A percentile compares a stretch with the other conserved stretches of the same genome.
Conservation (phyloP, 2,888 invertebrate genomes). For the Xylota sylvarum region DNA sequence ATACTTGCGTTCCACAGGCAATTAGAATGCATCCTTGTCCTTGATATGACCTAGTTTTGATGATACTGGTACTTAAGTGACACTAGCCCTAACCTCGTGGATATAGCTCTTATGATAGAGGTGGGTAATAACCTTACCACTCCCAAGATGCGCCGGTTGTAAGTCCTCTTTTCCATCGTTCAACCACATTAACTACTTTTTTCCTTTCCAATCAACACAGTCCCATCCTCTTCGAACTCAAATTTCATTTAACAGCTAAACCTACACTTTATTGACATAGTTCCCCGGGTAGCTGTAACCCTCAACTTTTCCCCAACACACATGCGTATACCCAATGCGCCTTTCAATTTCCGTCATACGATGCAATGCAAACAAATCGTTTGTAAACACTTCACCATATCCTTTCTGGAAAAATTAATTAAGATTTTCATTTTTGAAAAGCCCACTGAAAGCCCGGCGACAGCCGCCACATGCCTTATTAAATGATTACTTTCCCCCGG, state of each 20-base stretch:
- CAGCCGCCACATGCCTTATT: conserved; percentile 67
- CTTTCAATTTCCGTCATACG: background rate
- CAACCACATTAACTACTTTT: too few relatives aligned
- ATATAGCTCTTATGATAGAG: too few relatives aligned
- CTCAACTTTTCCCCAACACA: background rate
- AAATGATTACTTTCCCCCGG: conserved; percentile 65
- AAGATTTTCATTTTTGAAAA: conserved; percentile 55
- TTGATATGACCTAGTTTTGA: too few relatives aligned
- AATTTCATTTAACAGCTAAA: background rate
- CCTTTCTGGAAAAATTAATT: conserved; percentile 62
- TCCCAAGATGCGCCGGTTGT: too few relatives aligned
- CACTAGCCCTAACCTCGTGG: too few relatives aligned
- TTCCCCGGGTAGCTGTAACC: background rate
- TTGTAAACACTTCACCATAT: conserved; percentile 3
- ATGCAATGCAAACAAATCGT: background rate
- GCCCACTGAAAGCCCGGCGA: conserved; percentile 51
- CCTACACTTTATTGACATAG: background rate
- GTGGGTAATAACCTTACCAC: too few relatives aligned
- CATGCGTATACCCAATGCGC: background rate
- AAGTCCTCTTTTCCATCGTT: too few relatives aligned
- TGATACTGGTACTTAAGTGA: too few relatives aligned
- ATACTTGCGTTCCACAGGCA: too few relatives aligned
- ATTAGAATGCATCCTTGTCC: too few relatives aligned
- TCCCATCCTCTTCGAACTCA: background rate
- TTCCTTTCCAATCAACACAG: too few relatives aligned